Base-by-base conservation (phyloP, 2,888 invertebrate genomes). In the Agrochola macilenta region DNA sequence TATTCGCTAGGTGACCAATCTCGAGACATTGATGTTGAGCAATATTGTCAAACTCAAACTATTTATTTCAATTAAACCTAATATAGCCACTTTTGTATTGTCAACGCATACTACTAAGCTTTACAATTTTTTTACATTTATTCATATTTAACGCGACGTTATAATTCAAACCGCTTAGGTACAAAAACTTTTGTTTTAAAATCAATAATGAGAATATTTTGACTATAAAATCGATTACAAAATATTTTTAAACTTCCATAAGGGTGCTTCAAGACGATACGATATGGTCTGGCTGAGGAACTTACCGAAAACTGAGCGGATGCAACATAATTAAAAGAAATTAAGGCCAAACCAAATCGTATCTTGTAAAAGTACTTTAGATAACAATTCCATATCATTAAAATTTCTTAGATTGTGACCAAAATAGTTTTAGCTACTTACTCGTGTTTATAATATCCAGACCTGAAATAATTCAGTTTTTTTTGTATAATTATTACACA, bases 321-420 rank as follows among this genome's bases (percentile, higher is more conserved):
- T 39, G 23, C 39, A 8, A 77, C 23, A 26, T 26, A 14, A 8
- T 20, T 5, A 12, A 70, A 60, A 35, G 1, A 30, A n/a, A 43
- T 5, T 30, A 57, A 30, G 43, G 43, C 43, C 43, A 43, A 39
- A 39, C 61, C 35, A 74, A 58, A 69, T 69, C 52, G 74, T 86
- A 39, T 72, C 78, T 52, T 77, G 64, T 57, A 35, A 63, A 46
- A 82, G 49, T 12, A 63, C 26, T 30, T 8, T 58, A 57, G 1
- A 57, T 35, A 85, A 83, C 74, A 66, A 83, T 74, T 84, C 78
- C 89, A 89, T 89, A 89, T 89, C 89, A 89, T 83, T 89, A 89
- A 82, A 74, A 83, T 81, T 81, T 81, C 52, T 68, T 89, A 87
- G 76, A 79, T 69, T 57, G 73, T 73, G 87, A 85, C 85, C 84